phyloP scores from a whole-genome alignment of 2,888 invertebrate genomes.

The Sturmia bella region DNA sequence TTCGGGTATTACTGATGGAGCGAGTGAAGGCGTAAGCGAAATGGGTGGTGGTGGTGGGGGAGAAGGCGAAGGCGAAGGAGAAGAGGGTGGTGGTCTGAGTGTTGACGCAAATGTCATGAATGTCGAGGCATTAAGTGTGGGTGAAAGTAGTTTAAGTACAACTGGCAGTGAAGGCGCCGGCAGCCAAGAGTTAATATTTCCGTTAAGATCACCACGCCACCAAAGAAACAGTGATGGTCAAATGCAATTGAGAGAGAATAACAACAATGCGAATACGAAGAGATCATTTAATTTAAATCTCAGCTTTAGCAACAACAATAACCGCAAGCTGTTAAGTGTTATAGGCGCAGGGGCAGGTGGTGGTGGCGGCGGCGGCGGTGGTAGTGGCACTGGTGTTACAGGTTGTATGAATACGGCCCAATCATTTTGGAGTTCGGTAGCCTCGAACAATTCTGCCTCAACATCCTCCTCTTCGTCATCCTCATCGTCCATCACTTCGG shows the following conservation, averaged over 20 bases:
- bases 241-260: conserved; percentile 63
- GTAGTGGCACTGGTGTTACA: conserved; percentile 61
- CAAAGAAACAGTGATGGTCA: conserved; percentile 62
- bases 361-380: conserved; percentile 66
- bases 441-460: conserved; percentile 73
- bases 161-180: conserved; percentile 67
- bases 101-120: conserved; percentile 69
- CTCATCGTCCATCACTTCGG: conserved; percentile 73
- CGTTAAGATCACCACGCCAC: conserved; percentile 58
- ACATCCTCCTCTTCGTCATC: conserved; percentile 69
- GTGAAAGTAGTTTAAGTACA: conserved; percentile 73
- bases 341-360: conserved; percentile 75
- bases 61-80: conserved; percentile 73
- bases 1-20: conserved; percentile 69
- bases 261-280: conserved; percentile 72
- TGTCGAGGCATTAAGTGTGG: conserved; percentile 71
- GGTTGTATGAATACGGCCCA: conserved; percentile 74
- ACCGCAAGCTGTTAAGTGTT: conserved; percentile 72
- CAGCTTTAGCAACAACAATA: conserved; percentile 74
- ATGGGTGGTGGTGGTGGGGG: conserved; percentile 72
- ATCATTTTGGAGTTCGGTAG: conserved; percentile 77
- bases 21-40: conserved; percentile 71
- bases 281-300: conserved; percentile 74
- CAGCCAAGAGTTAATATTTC: conserved; percentile 66
- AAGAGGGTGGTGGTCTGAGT: conserved; percentile 72